These are phyloP conservation scores for Phataginus tetradactyla DNA, from an alignment of 2,797 vertebrate species.

Conservation along the genomic window DNA sequence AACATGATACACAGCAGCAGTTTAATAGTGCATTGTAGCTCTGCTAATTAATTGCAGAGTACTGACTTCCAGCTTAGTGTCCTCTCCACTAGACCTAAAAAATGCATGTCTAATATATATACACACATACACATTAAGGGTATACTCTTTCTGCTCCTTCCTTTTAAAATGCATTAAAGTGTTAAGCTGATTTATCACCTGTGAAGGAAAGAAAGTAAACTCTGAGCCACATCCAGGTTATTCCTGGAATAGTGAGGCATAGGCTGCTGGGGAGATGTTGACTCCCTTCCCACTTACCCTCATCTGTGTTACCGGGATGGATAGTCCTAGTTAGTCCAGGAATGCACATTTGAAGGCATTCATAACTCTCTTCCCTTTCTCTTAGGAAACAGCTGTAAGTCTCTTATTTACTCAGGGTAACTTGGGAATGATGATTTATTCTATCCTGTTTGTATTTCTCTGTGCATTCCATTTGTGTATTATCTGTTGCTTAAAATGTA, in stretches of 20 bases:
- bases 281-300: neutral
- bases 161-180: constrained; percentile 31
- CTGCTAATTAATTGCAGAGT: constrained; percentile 26
- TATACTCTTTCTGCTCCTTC: neutral
- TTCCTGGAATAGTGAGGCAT: neutral
- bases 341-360: neutral
- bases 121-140: neutral
- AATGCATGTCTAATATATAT: neutral
- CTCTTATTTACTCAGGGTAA: neutral
- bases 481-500: constrained; percentile 49
- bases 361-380: constrained; percentile 12
- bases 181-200: constrained; percentile 53
- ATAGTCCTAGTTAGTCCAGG: neutral
- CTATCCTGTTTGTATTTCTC: constrained; percentile 38
- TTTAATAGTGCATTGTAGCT: neutral
- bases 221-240: constrained; percentile 26
- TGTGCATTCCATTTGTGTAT: neutral
- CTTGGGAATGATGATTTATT: constrained; percentile 37
- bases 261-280: neutral
- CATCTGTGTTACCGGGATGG: neutral
- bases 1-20: neutral
- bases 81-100: neutral
- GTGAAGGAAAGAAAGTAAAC: constrained; percentile 40
- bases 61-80: neutral
- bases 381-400: constrained; percentile 28